These are phyloP conservation scores for Tiliacea aurago DNA, from an alignment of 2,888 invertebrate species.

Conservation along the genomic window DNA sequence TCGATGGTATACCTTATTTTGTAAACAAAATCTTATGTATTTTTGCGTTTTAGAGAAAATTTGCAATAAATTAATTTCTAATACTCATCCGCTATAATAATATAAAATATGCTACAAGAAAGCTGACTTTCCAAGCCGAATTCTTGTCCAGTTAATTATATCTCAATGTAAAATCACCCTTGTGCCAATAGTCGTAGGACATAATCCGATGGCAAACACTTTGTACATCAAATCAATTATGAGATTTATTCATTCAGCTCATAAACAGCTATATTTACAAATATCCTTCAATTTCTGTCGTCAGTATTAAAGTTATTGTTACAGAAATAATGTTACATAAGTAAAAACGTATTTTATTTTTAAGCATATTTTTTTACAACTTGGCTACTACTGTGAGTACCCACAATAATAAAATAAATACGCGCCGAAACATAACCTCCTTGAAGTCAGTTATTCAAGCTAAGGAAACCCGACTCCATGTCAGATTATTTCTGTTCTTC, in stretches of 20 bases:
- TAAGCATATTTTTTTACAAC: not conserved
- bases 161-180: constrained; percentile 28
- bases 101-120: not conserved
- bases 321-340: constrained; percentile 21
- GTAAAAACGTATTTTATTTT: constrained; percentile 11
- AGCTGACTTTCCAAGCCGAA: not conserved
- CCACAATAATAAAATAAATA: constrained; percentile 17
- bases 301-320: constrained; percentile 32
- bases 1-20: not conserved
- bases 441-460: constrained; percentile 1
- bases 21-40: not conserved
- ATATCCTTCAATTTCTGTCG: not conserved
- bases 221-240: constrained; percentile 65
- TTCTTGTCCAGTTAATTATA: constrained; percentile 8
- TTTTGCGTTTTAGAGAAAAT: not conserved
- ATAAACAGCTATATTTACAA: constrained; percentile 49
- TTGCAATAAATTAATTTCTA: not conserved
- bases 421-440: constrained; percentile 15
- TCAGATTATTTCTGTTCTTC: constrained; percentile 6
- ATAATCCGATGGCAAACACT: constrained; percentile 64
- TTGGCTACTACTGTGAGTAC: constrained; percentile 13
- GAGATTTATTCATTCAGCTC: constrained; percentile 60
- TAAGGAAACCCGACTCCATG: not conserved
- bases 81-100: too few species aligned
- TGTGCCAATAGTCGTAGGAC: constrained; percentile 14